Conservation (phyloP, 2,797 vertebrate genomes). For the Cuniculus paca region DNA sequence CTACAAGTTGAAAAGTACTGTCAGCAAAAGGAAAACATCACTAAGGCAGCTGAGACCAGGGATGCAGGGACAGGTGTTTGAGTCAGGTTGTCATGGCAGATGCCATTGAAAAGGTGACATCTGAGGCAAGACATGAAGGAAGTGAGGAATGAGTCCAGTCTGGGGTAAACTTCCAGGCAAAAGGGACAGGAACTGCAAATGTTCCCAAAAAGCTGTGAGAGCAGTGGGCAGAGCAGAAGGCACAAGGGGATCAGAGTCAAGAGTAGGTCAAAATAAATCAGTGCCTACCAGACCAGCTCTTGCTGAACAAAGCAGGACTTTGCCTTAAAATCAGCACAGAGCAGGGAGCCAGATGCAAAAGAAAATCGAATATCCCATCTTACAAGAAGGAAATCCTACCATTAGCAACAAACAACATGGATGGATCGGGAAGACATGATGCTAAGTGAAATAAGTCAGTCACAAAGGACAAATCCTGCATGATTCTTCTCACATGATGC, state of each 20-base stretch:
- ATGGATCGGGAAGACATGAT: background rate
- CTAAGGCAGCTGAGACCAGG: background rate
- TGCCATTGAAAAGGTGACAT: background rate
- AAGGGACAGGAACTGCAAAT: background rate
- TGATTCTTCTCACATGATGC: background rate
- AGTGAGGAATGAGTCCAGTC: background rate
- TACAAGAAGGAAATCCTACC: background rate
- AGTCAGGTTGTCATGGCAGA: background rate
- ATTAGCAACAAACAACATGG: background rate
- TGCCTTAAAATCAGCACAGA: background rate
- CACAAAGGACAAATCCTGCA: background rate
- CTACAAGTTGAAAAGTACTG: background rate
- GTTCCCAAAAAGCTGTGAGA: background rate
- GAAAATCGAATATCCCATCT: background rate
- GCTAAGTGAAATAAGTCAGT: background rate
- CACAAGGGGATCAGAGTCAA: rapidly evolving
- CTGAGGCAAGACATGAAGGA: background rate
- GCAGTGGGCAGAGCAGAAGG: background rate
- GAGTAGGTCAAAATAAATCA: background rate
- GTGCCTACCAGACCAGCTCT: background rate
- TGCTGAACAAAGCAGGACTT: background rate
- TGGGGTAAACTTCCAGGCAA: too few species aligned
- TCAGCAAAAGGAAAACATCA: background rate
- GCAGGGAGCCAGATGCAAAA: background rate
- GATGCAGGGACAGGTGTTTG: background rate